Evolutionary conservation across 1,140 invertebrate species (phyloP), one percentile per base, ranked within the genome.

Genomic region (Halictus rubicundus): DNA sequence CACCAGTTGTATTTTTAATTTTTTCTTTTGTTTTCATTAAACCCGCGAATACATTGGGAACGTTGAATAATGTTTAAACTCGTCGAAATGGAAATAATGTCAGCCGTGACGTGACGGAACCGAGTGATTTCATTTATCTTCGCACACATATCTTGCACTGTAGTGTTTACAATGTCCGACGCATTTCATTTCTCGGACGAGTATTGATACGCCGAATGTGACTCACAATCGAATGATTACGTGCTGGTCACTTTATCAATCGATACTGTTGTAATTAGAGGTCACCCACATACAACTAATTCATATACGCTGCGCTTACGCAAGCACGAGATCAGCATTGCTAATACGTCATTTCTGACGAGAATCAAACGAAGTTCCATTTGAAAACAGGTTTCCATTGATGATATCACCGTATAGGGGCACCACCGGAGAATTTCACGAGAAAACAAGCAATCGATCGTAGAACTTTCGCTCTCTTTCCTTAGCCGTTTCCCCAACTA

Each of bases 401-500:
- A 63, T 39, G 57, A 52, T 77, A 61, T 61, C 16, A 12, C 37
- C 19, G 16, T 66, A 25, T 19, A 12, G 32, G 46, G 49, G 14
- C 21, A 54, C 64, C 12, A 10, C 21, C 16, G 60, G 32, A 25
- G 46, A 70, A 49, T 78, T 54, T 37, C 14, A 37, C 23, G 65
- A 32, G 68, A 61, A 65, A 71, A 83, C 49, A 39, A 73, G 49
- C 68, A 32, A 84, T 83, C 75, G 81, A 84, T 84, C 75, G 74
- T 2, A 21, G 16, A 25, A 61, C 73, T 83, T 78, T 83, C 82
- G 68, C 74, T 83, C 82, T 83, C 80, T 72, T 65, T 57, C 37
- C 66, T 66, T n/a, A 39, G 27, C n/a, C 27, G 60, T 66, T 65
- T 81, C 57, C 32, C 27, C 25, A 60, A 60, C n/a, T 70, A 2